Conservation (phyloP, 2,888 invertebrate species). For the Drosophila nigricruria region DNA sequence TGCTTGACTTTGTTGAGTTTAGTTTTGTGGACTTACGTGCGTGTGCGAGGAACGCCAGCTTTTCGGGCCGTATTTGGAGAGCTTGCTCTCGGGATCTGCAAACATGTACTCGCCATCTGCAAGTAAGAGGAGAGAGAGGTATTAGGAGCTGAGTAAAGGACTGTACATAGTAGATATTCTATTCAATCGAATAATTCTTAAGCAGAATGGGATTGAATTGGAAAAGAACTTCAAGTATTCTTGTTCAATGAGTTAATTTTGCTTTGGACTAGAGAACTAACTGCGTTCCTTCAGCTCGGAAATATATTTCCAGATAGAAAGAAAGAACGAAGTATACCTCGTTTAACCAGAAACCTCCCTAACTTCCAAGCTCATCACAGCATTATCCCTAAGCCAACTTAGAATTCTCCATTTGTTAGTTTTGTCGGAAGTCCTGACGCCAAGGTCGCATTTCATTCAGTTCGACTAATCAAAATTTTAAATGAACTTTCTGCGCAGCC, state of each 20-base stretch:
- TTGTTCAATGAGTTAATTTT: too few relatives aligned
- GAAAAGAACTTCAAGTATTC: neutral
- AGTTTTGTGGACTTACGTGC: constrained; percentile 88
- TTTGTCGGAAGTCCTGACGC: constrained; percentile 30
- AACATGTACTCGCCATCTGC: constrained; percentile 98
- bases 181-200: too few relatives aligned
- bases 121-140: constrained; percentile 82
- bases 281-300: neutral
- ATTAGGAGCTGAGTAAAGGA: neutral
- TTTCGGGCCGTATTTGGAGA: constrained; percentile 98
- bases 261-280: neutral
- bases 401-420: neutral
- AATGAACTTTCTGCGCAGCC: constrained; percentile 70
- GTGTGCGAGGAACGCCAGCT: constrained; percentile 97
- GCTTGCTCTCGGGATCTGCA: constrained; percentile 96
- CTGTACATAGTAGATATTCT: too few relatives aligned
- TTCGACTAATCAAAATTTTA: constrained; percentile 69
- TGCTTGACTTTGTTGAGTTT: neutral
- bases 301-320: neutral
- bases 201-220: too few relatives aligned
- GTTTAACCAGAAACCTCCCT: neutral
- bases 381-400: neutral
- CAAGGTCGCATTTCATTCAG: constrained; percentile 54
- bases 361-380: too few relatives aligned
- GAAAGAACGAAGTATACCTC: neutral